These are phyloP conservation scores for Melinaea marsaeus DNA, from an alignment of 2,888 invertebrate species.

Conservation along the genomic window DNA sequence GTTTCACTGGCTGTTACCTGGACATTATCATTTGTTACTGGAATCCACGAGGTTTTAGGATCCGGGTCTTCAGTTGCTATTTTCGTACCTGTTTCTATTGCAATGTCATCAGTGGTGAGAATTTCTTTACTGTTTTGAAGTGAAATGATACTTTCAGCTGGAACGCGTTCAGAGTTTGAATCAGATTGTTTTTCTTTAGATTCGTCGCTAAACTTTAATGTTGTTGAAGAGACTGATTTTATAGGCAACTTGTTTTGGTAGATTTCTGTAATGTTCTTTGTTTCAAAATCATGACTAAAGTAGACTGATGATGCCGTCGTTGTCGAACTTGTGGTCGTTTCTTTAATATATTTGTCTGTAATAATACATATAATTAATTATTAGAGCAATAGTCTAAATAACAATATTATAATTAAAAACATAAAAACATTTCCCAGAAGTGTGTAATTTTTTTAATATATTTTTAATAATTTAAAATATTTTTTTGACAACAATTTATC, in stretches of 20 bases:
- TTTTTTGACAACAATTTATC: background rate
- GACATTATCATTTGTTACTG: slow-evolving; percentile 43
- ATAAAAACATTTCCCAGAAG: background rate
- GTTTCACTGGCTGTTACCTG: slow-evolving; percentile 42
- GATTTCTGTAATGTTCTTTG: slow-evolving; percentile 53
- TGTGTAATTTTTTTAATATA: too few species aligned
- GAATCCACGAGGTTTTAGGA: slow-evolving; percentile 49
- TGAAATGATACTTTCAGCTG: slow-evolving; percentile 60
- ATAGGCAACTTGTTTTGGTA: slow-evolving; percentile 54
- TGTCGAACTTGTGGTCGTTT: slow-evolving; percentile 42
- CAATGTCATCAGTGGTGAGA: slow-evolving; percentile 40
- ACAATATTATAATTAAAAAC: background rate
- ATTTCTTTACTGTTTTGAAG: slow-evolving; percentile 51
- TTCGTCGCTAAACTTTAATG: slow-evolving; percentile 37
- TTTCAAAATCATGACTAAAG: slow-evolving; percentile 52
- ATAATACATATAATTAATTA: slow-evolving; percentile 25
- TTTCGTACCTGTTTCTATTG: slow-evolving; percentile 7
- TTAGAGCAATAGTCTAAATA: slow-evolving; percentile 4
- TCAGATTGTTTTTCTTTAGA: slow-evolving; percentile 43
- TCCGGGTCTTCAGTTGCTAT: slow-evolving; percentile 21
- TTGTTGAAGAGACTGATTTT: slow-evolving; percentile 46
- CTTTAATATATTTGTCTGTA: slow-evolving; percentile 55
- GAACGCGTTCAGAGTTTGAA: slow-evolving; percentile 51
- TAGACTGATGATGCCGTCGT: slow-evolving; percentile 43
- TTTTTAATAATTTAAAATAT: background rate